Conservation (phyloP, 2,888 invertebrate genomes). For the Gastracanthus pulcherrimus region DNA sequence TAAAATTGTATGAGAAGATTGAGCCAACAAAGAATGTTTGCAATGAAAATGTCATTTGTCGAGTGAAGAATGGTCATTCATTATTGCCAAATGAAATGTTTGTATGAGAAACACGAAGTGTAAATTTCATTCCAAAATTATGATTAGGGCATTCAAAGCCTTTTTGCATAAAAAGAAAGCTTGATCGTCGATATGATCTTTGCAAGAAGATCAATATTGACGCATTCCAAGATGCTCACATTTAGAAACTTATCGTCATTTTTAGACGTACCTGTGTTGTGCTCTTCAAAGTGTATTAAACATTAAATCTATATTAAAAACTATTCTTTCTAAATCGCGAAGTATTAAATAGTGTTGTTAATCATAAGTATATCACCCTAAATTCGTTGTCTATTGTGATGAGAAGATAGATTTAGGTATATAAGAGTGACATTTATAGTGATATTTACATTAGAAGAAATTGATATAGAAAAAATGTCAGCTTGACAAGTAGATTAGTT, state of each 20-base stretch:
- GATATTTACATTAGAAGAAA: constrained; percentile 42
- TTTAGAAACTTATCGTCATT: constrained; percentile 28
- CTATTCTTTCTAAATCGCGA: constrained; percentile 30
- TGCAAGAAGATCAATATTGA: not conserved
- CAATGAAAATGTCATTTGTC: too few species aligned
- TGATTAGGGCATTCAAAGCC: not conserved
- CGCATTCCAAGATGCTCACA: constrained; percentile 35
- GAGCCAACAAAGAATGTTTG: too few species aligned
- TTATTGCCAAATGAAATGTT: not conserved
- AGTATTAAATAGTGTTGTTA: constrained; percentile 24
- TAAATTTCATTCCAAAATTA: not conserved
- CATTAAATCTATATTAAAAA: constrained; percentile 51
- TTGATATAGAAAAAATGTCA: not conserved
- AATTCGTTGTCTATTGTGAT: constrained; percentile 30
- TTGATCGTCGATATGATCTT: not conserved
- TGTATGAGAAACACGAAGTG: not conserved
- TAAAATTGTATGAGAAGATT: too few species aligned
- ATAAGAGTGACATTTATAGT: constrained; percentile 26
- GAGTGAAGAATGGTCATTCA: too few species aligned
- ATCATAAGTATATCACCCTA: constrained; percentile 29
- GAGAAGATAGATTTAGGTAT: constrained; percentile 29
- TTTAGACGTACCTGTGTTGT: constrained; percentile 52
- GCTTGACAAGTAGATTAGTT: constrained; percentile 1
- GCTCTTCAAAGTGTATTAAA: constrained; percentile 52
- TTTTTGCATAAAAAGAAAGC: constrained; percentile 16